Evolutionary conservation across 2,888 invertebrate species (phyloP).

Genomic region (Scaptomyza parva): DNA sequence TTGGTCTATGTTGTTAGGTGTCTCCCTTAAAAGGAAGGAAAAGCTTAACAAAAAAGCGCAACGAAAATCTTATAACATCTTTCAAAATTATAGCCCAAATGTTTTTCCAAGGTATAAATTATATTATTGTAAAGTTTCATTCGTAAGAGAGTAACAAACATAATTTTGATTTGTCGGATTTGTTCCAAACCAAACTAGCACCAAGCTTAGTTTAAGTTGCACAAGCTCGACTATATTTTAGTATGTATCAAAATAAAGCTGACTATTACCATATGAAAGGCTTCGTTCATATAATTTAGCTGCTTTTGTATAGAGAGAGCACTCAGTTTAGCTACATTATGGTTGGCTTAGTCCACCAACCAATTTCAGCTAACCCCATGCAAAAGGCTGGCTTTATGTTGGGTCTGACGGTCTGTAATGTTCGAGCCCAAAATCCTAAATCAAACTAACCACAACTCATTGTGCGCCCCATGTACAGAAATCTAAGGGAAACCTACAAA

Average conservation of each 20-base stretch:
- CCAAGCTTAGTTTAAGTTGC: background rate
- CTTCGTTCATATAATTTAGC: background rate
- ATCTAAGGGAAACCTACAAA: constrained; percentile 50
- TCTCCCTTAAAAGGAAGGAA: too few species aligned
- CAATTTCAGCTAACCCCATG: constrained; percentile 31
- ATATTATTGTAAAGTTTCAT: too few species aligned
- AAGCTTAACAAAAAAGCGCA: too few species aligned
- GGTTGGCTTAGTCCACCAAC: constrained; percentile 37
- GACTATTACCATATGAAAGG: background rate
- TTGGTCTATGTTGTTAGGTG: too few species aligned
- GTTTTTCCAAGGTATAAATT: too few species aligned
- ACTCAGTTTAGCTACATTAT: background rate
- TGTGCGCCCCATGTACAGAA: constrained; percentile 44
- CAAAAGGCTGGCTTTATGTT: constrained; percentile 20
- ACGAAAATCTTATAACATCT: too few species aligned
- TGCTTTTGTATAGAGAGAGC: constrained; percentile 10
- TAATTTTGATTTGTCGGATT: too few species aligned
- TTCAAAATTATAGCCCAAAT: too few species aligned
- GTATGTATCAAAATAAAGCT: background rate
- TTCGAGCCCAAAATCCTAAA: constrained; percentile 51
- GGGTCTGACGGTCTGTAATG: constrained; percentile 28
- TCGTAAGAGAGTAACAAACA: too few species aligned
- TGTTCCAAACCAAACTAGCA: too few species aligned
- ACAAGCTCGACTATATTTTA: background rate
- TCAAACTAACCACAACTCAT: constrained; percentile 65